Evolutionary conservation across 2,797 vertebrate genomes (phyloP).

Genomic region (Parotocinclus haroldoi): DNA sequence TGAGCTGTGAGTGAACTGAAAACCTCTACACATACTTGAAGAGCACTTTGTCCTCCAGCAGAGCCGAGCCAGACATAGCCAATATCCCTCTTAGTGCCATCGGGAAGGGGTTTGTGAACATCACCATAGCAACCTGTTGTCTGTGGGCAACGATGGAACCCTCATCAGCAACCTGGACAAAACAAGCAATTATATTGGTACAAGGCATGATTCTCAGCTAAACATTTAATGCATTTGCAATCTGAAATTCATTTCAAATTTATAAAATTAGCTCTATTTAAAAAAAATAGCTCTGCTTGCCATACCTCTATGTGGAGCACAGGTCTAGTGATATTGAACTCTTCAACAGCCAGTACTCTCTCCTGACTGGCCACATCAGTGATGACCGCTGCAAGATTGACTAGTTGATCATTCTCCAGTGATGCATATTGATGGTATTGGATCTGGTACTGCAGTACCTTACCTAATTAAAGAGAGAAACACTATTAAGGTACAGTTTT

Average conservation of each 20-base stretch:
- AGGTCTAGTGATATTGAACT: slow-evolving; percentile 66
- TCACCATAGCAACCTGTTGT: slow-evolving; percentile 53
- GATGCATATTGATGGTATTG: slow-evolving; percentile 53
- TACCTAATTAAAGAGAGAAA: slow-evolving; percentile 50
- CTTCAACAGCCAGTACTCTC: slow-evolving; percentile 61
- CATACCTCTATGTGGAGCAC: slow-evolving; percentile 65
- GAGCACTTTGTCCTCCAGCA: slow-evolving; percentile 54
- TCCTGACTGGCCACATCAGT: slow-evolving; percentile 59
- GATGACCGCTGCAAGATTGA: slow-evolving; percentile 74
- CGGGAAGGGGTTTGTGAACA: slow-evolving; percentile 64
- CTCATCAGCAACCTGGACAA: slow-evolving; percentile 57
- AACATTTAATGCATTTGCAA: background rate
- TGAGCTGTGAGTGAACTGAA: slow-evolving; percentile 10
- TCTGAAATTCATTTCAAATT: too few species aligned
- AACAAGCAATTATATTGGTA: background rate
- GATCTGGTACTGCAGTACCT: slow-evolving; percentile 61
- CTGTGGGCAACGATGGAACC: slow-evolving; percentile 26
- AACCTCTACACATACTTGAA: slow-evolving; percentile 56
- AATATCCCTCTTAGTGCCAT: slow-evolving; percentile 60
- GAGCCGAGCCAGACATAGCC: slow-evolving; percentile 59
- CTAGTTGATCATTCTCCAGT: slow-evolving; percentile 57
- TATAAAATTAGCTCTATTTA: too few species aligned
- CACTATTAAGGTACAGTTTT: background rate
- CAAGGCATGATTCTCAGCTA: background rate
- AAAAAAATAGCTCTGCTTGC: background rate